These are phyloP conservation scores for Drosophila seguyi DNA, from an alignment of 1,140 invertebrate genomes.

Conservation along the genomic window DNA sequence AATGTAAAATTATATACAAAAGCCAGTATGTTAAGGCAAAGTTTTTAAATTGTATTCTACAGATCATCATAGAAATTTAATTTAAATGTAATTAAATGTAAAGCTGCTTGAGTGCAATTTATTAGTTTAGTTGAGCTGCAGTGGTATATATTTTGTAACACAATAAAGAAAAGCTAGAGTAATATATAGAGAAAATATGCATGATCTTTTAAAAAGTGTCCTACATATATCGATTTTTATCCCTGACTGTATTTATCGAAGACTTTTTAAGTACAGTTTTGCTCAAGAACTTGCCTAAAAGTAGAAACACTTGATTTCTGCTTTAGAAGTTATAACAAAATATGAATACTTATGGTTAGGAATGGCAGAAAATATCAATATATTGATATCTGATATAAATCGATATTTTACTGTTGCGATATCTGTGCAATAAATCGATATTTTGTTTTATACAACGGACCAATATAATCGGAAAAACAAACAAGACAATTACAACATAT, in stretches of 20 bases:
- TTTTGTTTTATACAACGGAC: not conserved
- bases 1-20: not conserved
- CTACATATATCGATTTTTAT: not conserved
- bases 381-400: not conserved
- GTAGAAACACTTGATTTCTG: not conserved
- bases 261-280: conserved; percentile 5
- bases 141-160: not conserved
- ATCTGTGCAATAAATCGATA: not conserved
- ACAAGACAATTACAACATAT: not conserved
- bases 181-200: not conserved
- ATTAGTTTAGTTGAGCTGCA: not conserved
- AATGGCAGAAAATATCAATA: not conserved
- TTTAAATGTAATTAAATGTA: not conserved
- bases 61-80: not conserved
- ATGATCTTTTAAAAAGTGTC: not conserved
- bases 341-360: not conserved
- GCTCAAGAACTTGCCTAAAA: not conserved
- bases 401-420: not conserved
- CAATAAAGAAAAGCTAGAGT: not conserved
- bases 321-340: not conserved
- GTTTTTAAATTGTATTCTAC: not conserved
- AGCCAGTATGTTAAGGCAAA: not conserved
- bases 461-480: not conserved
- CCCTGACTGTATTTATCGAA: not conserved
- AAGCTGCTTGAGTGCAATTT: not conserved